Evolutionary conservation across 1,140 invertebrate genomes (phyloP), one percentile per base, ranked within the genome.

Genomic region (Dendroctonus valens): DNA sequence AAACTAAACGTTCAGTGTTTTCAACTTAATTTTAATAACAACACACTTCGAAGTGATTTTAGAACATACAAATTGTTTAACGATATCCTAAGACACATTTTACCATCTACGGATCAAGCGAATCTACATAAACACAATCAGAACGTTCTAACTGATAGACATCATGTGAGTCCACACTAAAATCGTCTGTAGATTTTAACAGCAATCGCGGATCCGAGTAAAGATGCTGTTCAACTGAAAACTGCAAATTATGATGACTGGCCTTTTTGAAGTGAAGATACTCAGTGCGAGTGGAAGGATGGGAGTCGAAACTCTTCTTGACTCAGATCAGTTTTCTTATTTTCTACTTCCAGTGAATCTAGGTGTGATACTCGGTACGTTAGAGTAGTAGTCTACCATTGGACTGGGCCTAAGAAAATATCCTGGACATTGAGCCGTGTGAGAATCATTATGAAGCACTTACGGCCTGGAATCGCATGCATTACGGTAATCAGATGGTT

Each of bases 301-400:
- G 50, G 52, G 9, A 40, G 54, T 37, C 44, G 15, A 46, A 67
- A 26, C 8, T 65, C 62, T 6, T 63, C 63, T 38, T 65, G 51
- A 57, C 60, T 59, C 14, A 38, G 52, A 9, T 48, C 42, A 37
- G 46, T 63, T 55, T 50, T 53, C n/a, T 14, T 38, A 38, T 41
- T 53, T 12, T 70, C 65, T 2, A 64, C 59, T 68, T 75, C 74
- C 46, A 75, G 57, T n/a, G 74, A 75, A 65, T 75, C 74, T 41
- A n/a, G 74, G 74, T 11, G 71, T 71, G 11, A 74, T 74, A 40
- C 71, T 75, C 6, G 51, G 53, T n/a, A 69, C 9, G 62, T 58
- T 58, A 7, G 52, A 59, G 12, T 46, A 37, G 52, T 60, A 57
- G 4, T 61, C 59, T 51, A 14, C 40, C 42, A 49, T 44, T 39